Base-by-base conservation (phyloP, 2,888 invertebrate species). In the Cryptocheilus praepositus region DNA sequence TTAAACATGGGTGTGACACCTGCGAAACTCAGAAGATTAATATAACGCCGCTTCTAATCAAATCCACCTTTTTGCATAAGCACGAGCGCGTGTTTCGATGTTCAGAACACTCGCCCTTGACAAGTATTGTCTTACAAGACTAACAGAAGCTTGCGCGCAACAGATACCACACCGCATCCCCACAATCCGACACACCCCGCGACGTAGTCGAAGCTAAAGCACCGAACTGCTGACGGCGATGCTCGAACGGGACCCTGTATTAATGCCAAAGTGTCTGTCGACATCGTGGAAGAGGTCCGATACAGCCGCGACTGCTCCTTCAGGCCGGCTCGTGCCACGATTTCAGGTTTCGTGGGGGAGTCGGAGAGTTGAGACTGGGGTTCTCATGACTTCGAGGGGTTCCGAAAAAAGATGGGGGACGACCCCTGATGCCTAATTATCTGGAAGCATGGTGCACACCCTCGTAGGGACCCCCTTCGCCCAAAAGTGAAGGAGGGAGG, bases 351-450 rank as follows among this genome's bases (percentile, higher is more conserved):
- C 77, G 77, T 75, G 80, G 76, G 81, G 77, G 81, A 80, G 78
- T 81, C 57, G 51, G 58, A 36, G 36, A 63, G 56, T 56, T 56
- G 67, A 63, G 53, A 52, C 15, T 64, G 70, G 75, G 74, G 72
- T 71, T 66, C 78, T 65, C 61, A 56, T 69, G 70, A 76, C 67
- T 74, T 74, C 13, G 59, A 71, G 73, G 71, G 73, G 77, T 74
- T 71, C 74, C 72, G 66, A 63, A 66, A 71, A 74, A 70, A 69
- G 64, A 64, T 63, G 67, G 69, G 67, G 61, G 58, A 64, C 71
- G 70, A 64, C 73, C 74, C 72, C 76, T 73, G 69, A 28, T 80
- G 83, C 73, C 82, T 83, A 85, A 84, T 85, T 81, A 80, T 80
- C 78, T 77, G 74, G 75, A 79, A 77, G 76, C 73, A 78, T 70